Evolutionary conservation across 2,113 vertebrate genomes (phyloP).

Genomic region (Calidris pygmaea): DNA sequence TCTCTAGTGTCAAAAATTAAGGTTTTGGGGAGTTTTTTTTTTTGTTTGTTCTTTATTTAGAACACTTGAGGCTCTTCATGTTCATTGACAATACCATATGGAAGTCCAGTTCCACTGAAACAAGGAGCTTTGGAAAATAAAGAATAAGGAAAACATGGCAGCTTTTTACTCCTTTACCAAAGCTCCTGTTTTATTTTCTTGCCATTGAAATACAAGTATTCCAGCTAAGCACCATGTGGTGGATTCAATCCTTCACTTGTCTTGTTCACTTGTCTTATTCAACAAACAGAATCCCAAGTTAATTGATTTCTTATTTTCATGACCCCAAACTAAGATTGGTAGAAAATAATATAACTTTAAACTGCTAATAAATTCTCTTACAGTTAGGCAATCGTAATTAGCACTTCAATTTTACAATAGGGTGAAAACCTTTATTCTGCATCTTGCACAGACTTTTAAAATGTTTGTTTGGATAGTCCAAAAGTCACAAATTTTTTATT

Average conservation of each 20-base stretch:
- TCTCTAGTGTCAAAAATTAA: background rate
- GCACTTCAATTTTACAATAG: background rate
- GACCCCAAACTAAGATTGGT: background rate
- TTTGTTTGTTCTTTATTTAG: background rate
- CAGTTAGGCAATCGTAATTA: accelerated
- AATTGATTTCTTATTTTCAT: background rate
- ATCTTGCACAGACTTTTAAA: background rate
- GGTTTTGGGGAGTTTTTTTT: accelerated
- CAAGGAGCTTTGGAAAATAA: background rate
- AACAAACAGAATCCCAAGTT: background rate
- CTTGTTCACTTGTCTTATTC: background rate
- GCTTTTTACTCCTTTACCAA: background rate
- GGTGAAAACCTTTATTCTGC: background rate
- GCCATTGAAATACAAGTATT: background rate
- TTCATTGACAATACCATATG: background rate
- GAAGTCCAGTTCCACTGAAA: background rate
- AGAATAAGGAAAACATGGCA: background rate
- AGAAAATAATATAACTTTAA: background rate
- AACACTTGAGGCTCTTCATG: background rate
- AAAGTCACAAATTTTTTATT: background rate
- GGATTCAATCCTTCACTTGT: background rate
- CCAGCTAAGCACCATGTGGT: background rate
- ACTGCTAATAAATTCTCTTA: background rate
- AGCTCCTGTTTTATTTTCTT: background rate
- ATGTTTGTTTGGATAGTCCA: background rate